phyloP scores from a whole-genome alignment of 2,888 invertebrate genomes.

The Parochlus steinenii region DNA sequence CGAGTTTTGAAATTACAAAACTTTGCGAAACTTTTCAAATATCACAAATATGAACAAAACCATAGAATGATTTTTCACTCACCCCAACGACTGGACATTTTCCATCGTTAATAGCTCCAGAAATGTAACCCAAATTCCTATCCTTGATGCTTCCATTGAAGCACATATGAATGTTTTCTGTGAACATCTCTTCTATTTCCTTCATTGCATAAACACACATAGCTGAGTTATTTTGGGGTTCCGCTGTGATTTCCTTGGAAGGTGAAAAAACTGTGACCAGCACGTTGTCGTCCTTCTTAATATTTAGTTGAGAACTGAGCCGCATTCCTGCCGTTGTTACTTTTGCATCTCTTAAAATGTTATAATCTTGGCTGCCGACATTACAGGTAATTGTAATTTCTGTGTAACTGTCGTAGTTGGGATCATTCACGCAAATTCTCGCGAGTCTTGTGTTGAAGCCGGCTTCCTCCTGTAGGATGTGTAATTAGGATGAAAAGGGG shows the following conservation, averaged over 20 bases:
- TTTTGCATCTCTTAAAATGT: constrained; percentile 85
- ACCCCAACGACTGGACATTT: constrained; percentile 75
- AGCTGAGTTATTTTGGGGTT: constrained; percentile 69
- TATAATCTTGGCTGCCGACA: constrained; percentile 46
- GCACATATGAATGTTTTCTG: constrained; percentile 94
- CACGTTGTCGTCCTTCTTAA: constrained; percentile 62
- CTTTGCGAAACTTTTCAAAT: neutral
- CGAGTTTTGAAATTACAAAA: no score
- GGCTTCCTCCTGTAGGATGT: constrained; percentile 73
- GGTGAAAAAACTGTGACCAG: constrained; percentile 80
- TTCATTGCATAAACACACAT: constrained; percentile 84
- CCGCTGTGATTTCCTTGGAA: constrained; percentile 74
- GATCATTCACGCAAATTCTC: constrained; percentile 86
- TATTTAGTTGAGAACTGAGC: constrained; percentile 63
- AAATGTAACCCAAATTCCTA: constrained; percentile 81
- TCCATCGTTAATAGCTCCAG: constrained; percentile 78
- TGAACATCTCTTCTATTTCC: constrained; percentile 83
- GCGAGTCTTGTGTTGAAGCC: constrained; percentile 83
- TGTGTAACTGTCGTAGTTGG: constrained; percentile 91
- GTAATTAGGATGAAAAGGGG: no score
- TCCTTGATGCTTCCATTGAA: constrained; percentile 89
- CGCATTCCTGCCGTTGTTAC: constrained; percentile 71
- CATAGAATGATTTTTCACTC: constrained; percentile 25
- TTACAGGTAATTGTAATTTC: constrained; percentile 87
- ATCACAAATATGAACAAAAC: neutral